Base-by-base conservation (phyloP, 2,888 invertebrate genomes). In the Andrena minutula region DNA sequence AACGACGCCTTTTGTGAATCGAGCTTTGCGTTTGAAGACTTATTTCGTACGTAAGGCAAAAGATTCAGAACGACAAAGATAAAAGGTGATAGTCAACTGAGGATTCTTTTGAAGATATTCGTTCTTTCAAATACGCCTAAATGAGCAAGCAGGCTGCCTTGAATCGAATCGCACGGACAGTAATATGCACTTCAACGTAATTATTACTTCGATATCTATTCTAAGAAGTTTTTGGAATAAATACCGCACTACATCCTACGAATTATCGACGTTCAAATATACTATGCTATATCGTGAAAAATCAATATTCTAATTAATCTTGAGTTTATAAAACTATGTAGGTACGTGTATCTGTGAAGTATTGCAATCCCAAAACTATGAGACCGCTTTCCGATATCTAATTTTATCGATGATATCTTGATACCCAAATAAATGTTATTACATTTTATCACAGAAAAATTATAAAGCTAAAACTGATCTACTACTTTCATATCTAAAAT, bases 11-110 rank as follows among this genome's bases (percentile, higher is more conserved):
- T 75, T 70, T 41, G 28, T 53, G 32, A 10, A 72, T 12, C n/a
- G 56, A 70, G 32, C 30, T 26, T 56, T n/a, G 20, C 82, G 71
- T 83, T 69, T 70, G 60, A 65, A 28, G 35, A 74, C 56, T 56
- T 77, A 75, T 72, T 79, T 73, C 65, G 72, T 47, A 41, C 26
- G 35, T 4, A 64, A 75, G 79, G 71, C 32, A 63, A 26, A 60
- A 60, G 63, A 70, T 58, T 82, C 74, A 16, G 26, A 7, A 63
- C n/a, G 47, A 70, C 23, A 20, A 61, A 12, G 64, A 65, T 69
- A 77, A 28, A 71, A 68, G 64, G 60, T 30, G 53, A 56, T 56
- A 53, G 20, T 49, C 12, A 41, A 64, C 64, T 64, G 26, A 20
- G 23, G 8, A 49, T 75, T 61, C 58, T 32, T 60, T 65, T 53